Percentiles rank a stretch among this genome's conserved stretches.
These are phyloP conservation scores for Sebastes dallii DNA, from an alignment of 2,797 vertebrate species.

Conservation along the genomic window DNA sequence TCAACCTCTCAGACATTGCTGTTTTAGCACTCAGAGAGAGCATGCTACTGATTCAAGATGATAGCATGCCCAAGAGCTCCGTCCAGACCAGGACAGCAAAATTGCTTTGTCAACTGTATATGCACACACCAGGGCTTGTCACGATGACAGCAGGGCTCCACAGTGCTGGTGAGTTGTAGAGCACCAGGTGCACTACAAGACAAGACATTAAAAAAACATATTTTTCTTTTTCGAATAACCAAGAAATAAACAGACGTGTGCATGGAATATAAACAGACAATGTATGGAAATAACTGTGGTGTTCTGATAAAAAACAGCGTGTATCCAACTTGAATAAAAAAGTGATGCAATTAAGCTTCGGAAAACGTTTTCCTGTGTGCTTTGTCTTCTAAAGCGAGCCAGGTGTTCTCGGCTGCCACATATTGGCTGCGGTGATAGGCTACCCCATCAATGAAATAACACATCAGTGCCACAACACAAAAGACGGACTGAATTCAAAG, in stretches of 20 bases:
- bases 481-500: constrained; percentile 43
- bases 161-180: neutral
- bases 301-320: constrained; percentile 13
- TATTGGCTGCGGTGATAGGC: constrained; percentile 25
- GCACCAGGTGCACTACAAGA: constrained; percentile 40
- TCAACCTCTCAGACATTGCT: constrained; percentile 43
- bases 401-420: constrained; percentile 34
- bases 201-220: neutral
- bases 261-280: neutral
- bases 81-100: constrained; percentile 48
- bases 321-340: constrained; percentile 6
- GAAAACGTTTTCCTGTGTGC: constrained; percentile 5
- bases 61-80: constrained; percentile 59
- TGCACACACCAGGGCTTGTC: constrained; percentile 43
- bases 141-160: constrained; percentile 38
- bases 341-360: constrained; percentile 8
- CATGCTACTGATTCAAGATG: constrained; percentile 60
- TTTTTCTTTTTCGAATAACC: neutral
- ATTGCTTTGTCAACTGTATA: constrained; percentile 66
- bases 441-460: constrained; percentile 43
- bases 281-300: neutral
- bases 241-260: neutral
- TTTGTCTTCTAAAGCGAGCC: constrained; percentile 13
- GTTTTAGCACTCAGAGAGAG: constrained; percentile 47
- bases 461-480: constrained; percentile 41